These are phyloP conservation scores for Odontamblyopus lacepedii DNA, from an alignment of 2,797 vertebrate species.

Conservation along the genomic window DNA sequence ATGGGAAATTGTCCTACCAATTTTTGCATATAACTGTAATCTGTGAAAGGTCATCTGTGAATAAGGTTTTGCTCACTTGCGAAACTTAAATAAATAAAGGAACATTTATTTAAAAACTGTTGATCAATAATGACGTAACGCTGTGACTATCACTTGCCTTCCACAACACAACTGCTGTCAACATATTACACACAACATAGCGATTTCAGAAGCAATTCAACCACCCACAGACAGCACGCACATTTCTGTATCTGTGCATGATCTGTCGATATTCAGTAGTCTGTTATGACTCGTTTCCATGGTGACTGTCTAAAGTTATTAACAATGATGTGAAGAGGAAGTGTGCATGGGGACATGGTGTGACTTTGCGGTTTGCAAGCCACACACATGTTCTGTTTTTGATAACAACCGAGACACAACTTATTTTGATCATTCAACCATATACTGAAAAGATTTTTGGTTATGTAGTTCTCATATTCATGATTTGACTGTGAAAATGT, in stretches of 20 bases:
- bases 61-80: no score
- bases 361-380: conserved; percentile 7
- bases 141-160: background rate
- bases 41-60: no score
- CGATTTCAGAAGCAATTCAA: background rate
- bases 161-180: background rate
- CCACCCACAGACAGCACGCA: background rate
- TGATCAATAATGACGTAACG: background rate
- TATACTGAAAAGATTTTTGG: background rate
- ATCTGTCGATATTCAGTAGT: no score
- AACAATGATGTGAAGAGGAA: conserved; percentile 66
- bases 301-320: conserved; percentile 31
- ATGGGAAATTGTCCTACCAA: no score
- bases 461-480: background rate
- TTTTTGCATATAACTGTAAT: no score
- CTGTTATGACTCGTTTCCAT: conserved; percentile 45
- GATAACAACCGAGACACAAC: background rate
- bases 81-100: no score
- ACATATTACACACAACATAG: background rate
- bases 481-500: conserved; percentile 34
- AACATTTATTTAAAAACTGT: no score
- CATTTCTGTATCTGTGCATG: background rate
- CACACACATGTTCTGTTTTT: background rate
- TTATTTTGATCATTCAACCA: background rate
- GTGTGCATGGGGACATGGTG: conserved; percentile 27